phyloP scores from a whole-genome alignment of 1,140 invertebrate genomes.

The Diorhabda carinulata region DNA sequence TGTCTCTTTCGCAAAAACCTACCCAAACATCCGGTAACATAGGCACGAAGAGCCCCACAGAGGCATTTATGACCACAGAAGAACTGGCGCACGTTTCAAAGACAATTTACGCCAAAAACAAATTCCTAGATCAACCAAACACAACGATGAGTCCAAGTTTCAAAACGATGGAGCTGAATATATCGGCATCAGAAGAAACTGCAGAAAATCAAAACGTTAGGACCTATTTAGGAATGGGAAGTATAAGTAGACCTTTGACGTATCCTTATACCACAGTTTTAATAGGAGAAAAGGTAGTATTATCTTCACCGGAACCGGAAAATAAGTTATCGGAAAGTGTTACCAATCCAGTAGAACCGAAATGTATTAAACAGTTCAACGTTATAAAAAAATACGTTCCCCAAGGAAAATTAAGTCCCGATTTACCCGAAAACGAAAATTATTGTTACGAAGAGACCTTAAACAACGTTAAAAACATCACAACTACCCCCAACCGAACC shows the following conservation, averaged over 20 bases:
- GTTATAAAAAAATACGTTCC: conserved; percentile 38
- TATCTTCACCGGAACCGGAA: conserved; percentile 11
- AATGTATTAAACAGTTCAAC: conserved; percentile 37
- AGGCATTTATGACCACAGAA: conserved; percentile 43
- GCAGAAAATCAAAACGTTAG: conserved; percentile 27
- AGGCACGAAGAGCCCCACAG: conserved; percentile 19
- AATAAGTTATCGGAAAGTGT: conserved; percentile 12
- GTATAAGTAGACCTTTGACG: conserved; percentile 39
- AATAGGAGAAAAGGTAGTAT: conserved; percentile 8
- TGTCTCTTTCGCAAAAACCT: conserved; percentile 67
- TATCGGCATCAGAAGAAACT: conserved; percentile 10
- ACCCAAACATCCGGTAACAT: conserved; percentile 23
- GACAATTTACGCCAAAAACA: conserved; percentile 45
- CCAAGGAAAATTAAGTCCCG: conserved; percentile 5
- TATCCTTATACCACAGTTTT: conserved; percentile 42
- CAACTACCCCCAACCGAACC: conserved; percentile 18
- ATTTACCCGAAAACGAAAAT: not conserved
- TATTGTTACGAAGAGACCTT: conserved; percentile 7
- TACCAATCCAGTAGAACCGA: conserved; percentile 24
- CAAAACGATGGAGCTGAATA: conserved; percentile 20
- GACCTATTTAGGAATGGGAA: conserved; percentile 37
- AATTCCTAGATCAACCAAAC: conserved; percentile 39
- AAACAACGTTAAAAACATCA: conserved; percentile 9
- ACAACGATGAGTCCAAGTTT: conserved; percentile 19
- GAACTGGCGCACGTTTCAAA: conserved; percentile 47